Evolutionary conservation across 2,113 vertebrate genomes (phyloP), one percentile per base, ranked within the genome.

Genomic region (Aramus guarauna): DNA sequence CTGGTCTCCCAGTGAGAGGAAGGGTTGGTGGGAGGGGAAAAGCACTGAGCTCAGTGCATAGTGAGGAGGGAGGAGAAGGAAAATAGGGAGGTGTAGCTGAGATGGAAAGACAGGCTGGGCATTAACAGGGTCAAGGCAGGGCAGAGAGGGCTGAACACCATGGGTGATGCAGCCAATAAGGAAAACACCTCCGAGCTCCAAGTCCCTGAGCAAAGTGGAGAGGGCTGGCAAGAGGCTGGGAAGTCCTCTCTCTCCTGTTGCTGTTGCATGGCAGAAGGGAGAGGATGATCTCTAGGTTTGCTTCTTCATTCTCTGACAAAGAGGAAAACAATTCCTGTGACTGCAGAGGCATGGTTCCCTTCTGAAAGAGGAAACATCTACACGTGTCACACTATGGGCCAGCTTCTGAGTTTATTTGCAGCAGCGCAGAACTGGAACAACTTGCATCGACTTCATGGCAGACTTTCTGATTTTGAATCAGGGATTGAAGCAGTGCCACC

Each of bases 351-450:
- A 39, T 13, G 6, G 32, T 76, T 95, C 66, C 77, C 55, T 85
- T 92, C 67, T 88, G 71, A 93, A 91, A 85, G 87, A 85, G 84
- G 91, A 96, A 97, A 69, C 71, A 55, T 74, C 53, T 63, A 43
- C 67, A 89, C 1, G 3, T 53, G 30, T 73, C 74, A 88, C 3
- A 5, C 36, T 30, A 8, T 0, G 4, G n/a, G 39, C 62, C 88
- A 85, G n/a, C 37, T 92, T 64, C 64, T 52, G 68, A 77, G 47
- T 62, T 71, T 67, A 78, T 74, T 78, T 80, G 48, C 73, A 94
- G 60, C 73, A 59, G 67, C 2, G 1, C 32, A 85, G 55, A 55
- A 32, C 55, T 59, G 69, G 55, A 69, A 90, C 26, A 73, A 43
- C n/a, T 82, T 5, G 0, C 11, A 18, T 17, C 0, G 0, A 41